These are phyloP conservation scores for Muscidifurax raptorellus DNA, from an alignment of 1,140 invertebrate species.

Conservation along the genomic window DNA sequence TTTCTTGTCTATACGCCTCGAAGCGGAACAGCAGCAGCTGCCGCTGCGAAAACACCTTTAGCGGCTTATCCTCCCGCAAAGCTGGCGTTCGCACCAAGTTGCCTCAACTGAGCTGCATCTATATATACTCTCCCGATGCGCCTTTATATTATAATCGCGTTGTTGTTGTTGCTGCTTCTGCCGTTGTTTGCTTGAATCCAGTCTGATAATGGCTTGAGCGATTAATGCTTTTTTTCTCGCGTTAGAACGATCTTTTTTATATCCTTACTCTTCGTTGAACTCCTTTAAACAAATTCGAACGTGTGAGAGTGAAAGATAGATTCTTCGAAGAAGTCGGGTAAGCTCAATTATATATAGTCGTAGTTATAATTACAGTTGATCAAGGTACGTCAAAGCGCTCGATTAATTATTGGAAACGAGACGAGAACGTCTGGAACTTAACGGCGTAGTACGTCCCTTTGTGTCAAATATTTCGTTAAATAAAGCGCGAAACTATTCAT, in stretches of 20 bases:
- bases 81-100: constrained; percentile 3
- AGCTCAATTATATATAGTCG: background rate
- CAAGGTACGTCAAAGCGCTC: background rate
- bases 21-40: background rate
- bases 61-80: constrained; percentile 38
- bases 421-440: background rate
- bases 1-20: constrained; percentile 28
- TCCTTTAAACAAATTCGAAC: background rate
- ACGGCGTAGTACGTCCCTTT: constrained; percentile 4
- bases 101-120: background rate
- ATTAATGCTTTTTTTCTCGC: background rate
- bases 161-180: background rate
- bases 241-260: background rate
- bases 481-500: constrained; percentile 13
- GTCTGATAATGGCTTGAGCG: background rate
- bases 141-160: constrained; percentile 31
- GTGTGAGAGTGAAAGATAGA: background rate
- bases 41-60: constrained; percentile 44
- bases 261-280: background rate
- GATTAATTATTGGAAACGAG: background rate
- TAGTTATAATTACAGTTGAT: constrained; percentile 2
- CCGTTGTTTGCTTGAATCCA: background rate
- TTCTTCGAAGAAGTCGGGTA: background rate
- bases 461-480: constrained; percentile 31
- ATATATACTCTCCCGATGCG: background rate